Base-by-base conservation (phyloP, 1,140 invertebrate genomes). In the Micrasema minimum region DNA sequence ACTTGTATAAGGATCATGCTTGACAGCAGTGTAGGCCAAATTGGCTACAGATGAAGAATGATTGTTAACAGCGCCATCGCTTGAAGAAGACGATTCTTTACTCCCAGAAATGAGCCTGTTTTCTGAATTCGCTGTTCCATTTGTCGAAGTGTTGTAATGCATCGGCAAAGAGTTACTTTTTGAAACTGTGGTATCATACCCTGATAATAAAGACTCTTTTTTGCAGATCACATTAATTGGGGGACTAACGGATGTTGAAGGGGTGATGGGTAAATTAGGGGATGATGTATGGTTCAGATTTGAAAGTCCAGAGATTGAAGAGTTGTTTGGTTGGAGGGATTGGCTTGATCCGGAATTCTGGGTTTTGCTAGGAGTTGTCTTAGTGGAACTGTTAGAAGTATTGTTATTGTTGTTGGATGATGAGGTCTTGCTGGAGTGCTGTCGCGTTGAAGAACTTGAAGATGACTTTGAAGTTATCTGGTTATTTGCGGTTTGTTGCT, bases 401-500 rank as follows among this genome's bases (percentile, higher is more conserved):
- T 80, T 79, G 20, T 81, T 70, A 16, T 81, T 79, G 71, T 82
- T 84, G 1, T 82, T 81, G 3, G 82, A 80, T 38, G 77, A 74
- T 12, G 83, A 80, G 6, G 83, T 72, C 22, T 75, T 79, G 66
- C 38, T 78, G 72, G 80, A 82, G 1, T 82, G 77, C 72, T 79
- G 67, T 9, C 75, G 80, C 61, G 77, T 77, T 31, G 77, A 81
- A 35, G 77, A 79, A 10, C 78, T 79, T 41, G 79, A 79, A 23
- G 76, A 77, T 6, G 80, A 78, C 72, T 86, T 86, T 68, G 77
- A 80, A 2, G 81, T 80, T 72, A 85, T 83, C 57, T 85, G 82
- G 10, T 80, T 80, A 77, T 82, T 89, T 7, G 74, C 74, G 79
- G 86, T 85, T 75, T 91, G 91, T 75, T 93, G 93, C 77, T 96